A percentile compares a stretch with the other conserved stretches of the same genome.
Evolutionary conservation across 1,140 invertebrate species (phyloP).

Genomic region (Drosophila pallidifrons): DNA sequence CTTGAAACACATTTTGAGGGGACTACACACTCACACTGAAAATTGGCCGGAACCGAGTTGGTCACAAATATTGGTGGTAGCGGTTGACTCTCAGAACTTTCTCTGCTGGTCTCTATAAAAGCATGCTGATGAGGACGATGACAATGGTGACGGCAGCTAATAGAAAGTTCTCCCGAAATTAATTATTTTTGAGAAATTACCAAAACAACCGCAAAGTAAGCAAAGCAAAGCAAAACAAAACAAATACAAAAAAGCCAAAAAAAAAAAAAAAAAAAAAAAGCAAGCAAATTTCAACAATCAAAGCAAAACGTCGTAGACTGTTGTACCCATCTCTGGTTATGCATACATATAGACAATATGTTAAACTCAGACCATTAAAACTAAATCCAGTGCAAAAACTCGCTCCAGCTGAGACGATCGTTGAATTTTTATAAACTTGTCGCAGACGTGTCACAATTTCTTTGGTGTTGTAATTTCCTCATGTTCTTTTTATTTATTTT

Average conservation of each 20-base stretch:
- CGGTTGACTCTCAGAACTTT: constrained; percentile 64
- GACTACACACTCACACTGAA: constrained; percentile 27
- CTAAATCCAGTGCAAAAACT: constrained; percentile 78
- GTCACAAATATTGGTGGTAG: constrained; percentile 22
- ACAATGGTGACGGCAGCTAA: constrained; percentile 60
- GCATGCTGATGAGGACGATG: constrained; percentile 76
- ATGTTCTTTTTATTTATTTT: constrained; percentile 45
- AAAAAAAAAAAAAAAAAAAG: constrained; percentile 21
- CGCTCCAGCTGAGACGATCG: constrained; percentile 49
- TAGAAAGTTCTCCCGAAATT: constrained; percentile 78
- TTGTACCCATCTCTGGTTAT: constrained; percentile 6
- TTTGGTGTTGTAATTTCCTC: constrained; percentile 63
- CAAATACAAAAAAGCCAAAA: constrained; percentile 1
- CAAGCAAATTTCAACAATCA: constrained; percentile 25
- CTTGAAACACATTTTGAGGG: constrained; percentile 36
- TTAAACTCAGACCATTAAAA: constrained; percentile 73
- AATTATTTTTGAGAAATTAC: constrained; percentile 76
- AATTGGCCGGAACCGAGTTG: constrained; percentile 20
- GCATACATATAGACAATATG: constrained; percentile 35
- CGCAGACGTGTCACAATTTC: constrained; percentile 59
- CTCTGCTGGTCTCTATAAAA: constrained; percentile 65
- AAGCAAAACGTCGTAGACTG: constrained; percentile 10
- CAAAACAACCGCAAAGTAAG: constrained; percentile 57
- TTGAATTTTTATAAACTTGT: constrained; percentile 78
- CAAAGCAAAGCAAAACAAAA: constrained; percentile 30